Base-by-base conservation (phyloP, 2,113 vertebrate genomes). In the Melanerpes formicivorus region DNA sequence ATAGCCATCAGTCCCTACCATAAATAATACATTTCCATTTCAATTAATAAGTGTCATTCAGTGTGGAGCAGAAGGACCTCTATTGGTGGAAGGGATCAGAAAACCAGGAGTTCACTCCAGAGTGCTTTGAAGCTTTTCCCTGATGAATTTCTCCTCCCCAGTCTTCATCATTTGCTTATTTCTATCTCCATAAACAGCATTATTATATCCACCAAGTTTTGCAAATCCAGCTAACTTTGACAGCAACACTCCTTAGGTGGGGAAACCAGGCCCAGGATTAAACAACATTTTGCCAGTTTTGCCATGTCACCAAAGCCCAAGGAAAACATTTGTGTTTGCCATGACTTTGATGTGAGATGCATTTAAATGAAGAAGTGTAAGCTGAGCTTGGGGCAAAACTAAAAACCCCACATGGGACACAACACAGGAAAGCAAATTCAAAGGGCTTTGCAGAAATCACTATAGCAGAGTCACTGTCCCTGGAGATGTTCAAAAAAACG, bases 401-500 rank as follows among this genome's bases (percentile, higher is more conserved):
- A 93, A 87, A 92, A 93, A 59, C n/a, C 64, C 46, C 81, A 82
- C 52, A 56, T 59, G 67, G 42, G 88, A 90, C 64, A 87, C 46
- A 95, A 84, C 93, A 84, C 9, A 92, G 67, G 67, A 93, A 90
- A 86, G 62, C 30, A 88, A 90, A 90, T 60, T 91, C 90, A 94
- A 59, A 80, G 72, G 77, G 84, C 52, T 96, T 94, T 90, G 79
- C 64, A 92, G 79, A 90, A 95, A 90, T 67, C 69, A 73, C 90
- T 92, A 82, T 11, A 84, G 60, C 1, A 3, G 92, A 50, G 48
- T 50, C 48, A 22, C 21, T 23, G 48, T 50, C 48, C 48, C 21
- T 22, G 21, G 21, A 50, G 21, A 50, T 50, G 48, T 11, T 50
- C 11, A 50, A 11, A 5, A 50, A 50, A 50, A 50, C 6, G 10